Conservation (phyloP, 2,888 invertebrate species). For the Hyposoter didymator region DNA sequence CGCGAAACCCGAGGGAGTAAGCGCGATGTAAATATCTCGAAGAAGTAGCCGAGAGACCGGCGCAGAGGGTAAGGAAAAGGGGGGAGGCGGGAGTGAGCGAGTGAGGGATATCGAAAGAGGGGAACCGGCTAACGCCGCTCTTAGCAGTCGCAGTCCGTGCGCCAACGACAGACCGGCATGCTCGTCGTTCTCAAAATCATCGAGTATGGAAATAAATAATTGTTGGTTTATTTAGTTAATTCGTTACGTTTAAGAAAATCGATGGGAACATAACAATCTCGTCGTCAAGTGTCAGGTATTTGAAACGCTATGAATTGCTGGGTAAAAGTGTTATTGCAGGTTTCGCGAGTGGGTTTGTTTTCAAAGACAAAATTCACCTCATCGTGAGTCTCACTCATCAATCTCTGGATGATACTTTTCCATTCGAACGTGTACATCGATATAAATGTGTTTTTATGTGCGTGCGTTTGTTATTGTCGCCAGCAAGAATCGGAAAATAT, state of each 20-base stretch:
- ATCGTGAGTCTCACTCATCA: not conserved
- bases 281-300: not conserved
- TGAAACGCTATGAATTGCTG: constrained; percentile 22
- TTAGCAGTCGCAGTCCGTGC: constrained; percentile 63
- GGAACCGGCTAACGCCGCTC: constrained; percentile 60
- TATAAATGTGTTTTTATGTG: constrained; percentile 1
- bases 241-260: not conserved
- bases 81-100: constrained; percentile 48
- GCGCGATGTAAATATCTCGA: constrained; percentile 11
- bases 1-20: constrained; percentile 49
- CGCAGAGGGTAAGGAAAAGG: constrained; percentile 58
- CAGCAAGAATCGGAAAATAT: constrained; percentile 21
- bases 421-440: not conserved
- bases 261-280: not conserved
- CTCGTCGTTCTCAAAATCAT: constrained; percentile 52
- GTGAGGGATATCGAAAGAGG: constrained; percentile 54
- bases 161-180: constrained; percentile 62
- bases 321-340: not conserved
- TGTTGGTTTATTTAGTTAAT: constrained; percentile 2
- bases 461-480: not conserved
- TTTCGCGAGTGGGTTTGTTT: constrained; percentile 6
- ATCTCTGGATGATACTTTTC: not conserved
- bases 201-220: constrained; percentile 20
- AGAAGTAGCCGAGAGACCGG: constrained; percentile 39
- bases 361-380: constrained; percentile 7